Evolutionary conservation across 1,140 invertebrate species (phyloP).

Genomic region (Neodiprion lecontei): DNA sequence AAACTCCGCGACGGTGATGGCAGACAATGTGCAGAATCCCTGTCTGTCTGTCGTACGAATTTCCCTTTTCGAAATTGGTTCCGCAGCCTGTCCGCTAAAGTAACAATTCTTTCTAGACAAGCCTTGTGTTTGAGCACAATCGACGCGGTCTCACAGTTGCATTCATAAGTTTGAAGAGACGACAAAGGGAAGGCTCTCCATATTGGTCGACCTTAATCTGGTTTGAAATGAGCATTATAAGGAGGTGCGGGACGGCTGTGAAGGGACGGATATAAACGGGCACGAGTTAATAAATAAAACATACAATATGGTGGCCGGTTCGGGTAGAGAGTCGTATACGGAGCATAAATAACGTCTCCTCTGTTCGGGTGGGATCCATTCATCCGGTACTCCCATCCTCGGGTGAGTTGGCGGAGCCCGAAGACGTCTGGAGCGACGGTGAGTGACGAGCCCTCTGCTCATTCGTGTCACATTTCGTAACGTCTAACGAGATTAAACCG

Average conservation of each 20-base stretch:
- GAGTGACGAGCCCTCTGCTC: constrained; percentile 16
- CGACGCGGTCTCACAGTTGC: no score
- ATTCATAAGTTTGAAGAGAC: no score
- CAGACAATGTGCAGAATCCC: no score
- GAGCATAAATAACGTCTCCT: constrained; percentile 2
- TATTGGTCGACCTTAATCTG: no score
- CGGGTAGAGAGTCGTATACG: background rate
- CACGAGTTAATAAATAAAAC: constrained; percentile 3
- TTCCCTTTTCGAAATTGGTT: no score
- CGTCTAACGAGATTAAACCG: constrained; percentile 17
- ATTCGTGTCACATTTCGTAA: constrained; percentile 17
- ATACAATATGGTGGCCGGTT: background rate
- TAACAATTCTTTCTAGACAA: no score
- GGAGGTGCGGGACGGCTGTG: background rate
- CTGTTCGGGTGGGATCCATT: background rate
- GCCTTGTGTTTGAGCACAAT: no score
- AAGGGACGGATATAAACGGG: background rate
- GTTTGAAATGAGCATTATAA: no score
- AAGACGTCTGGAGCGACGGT: background rate
- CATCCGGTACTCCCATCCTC: background rate
- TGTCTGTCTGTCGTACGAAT: no score
- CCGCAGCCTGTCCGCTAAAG: no score
- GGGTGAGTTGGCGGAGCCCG: background rate
- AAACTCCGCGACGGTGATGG: no score
- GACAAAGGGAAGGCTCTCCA: no score